Conservation (phyloP, 2,113 vertebrate genomes). For the Pangasianodon gigas region DNA sequence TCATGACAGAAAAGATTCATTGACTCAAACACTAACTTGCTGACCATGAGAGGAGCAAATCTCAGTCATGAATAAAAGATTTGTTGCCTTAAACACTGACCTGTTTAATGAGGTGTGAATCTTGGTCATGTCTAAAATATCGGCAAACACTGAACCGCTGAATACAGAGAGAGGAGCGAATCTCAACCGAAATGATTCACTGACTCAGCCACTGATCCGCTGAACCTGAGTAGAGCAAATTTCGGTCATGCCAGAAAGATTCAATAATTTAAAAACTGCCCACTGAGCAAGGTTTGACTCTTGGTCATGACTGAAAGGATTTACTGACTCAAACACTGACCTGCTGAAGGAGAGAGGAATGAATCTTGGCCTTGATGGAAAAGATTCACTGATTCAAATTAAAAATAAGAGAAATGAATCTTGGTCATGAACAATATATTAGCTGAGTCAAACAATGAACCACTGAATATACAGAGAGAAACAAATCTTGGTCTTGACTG, state of each 20-base stretch:
- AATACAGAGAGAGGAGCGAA: too few relatives aligned
- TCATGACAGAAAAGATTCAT: not conserved
- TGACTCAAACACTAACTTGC: not conserved
- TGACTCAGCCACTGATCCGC: not conserved
- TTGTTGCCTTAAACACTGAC: not conserved
- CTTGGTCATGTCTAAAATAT: too few relatives aligned
- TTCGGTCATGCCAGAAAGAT: not conserved
- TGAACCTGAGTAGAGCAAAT: too few relatives aligned
- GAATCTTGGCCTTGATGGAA: not conserved
- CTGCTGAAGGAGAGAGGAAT: not conserved
- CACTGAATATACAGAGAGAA: not conserved
- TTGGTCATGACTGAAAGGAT: not conserved
- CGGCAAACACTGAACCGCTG: too few relatives aligned
- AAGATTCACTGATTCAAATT: not conserved
- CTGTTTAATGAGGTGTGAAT: too few relatives aligned
- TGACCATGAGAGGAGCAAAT: not conserved
- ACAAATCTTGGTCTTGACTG: not conserved
- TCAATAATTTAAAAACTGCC: not conserved
- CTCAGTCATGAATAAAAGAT: not conserved
- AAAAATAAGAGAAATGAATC: not conserved
- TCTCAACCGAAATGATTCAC: not conserved
- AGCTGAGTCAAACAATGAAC: not conserved
- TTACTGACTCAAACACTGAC: not conserved
- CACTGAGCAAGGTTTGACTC: not conserved
- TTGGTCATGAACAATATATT: not conserved